phyloP scores from a whole-genome alignment of 2,888 invertebrate species.

The Cordylochernes scorpioides region DNA sequence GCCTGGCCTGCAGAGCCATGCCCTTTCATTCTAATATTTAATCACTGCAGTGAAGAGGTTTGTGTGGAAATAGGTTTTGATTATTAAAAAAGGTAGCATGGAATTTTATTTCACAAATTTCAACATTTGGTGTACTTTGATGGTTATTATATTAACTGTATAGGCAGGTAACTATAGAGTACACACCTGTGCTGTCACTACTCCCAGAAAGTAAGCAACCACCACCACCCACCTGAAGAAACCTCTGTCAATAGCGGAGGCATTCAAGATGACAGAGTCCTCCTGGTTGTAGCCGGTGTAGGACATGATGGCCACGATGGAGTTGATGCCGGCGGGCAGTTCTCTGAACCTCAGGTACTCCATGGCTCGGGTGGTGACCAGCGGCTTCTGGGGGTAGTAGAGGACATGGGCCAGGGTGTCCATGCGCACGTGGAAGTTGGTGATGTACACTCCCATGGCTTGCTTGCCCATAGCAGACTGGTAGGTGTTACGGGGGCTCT shows the following conservation, averaged over 20 bases:
- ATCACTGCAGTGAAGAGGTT: too few relatives aligned
- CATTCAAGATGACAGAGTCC: constrained; percentile 96
- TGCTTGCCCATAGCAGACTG: constrained; percentile 99
- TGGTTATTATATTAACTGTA: too few relatives aligned
- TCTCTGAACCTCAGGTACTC: constrained; percentile 60
- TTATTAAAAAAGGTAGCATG: too few relatives aligned
- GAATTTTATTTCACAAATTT: too few relatives aligned
- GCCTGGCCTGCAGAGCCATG: too few relatives aligned
- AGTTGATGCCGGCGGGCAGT: constrained; percentile 59
- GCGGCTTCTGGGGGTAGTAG: constrained; percentile 95
- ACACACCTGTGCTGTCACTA: too few relatives aligned
- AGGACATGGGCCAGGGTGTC: constrained; percentile 95
- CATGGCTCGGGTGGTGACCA: constrained; percentile 96
- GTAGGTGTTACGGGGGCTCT: constrained; percentile 97
- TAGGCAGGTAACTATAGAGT: too few relatives aligned
- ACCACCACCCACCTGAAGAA: constrained; percentile 82
- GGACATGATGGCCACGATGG: constrained; percentile 93
- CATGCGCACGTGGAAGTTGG: constrained; percentile 98
- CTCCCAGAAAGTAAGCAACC: too few relatives aligned
- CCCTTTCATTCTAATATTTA: too few relatives aligned
- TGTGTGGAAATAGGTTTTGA: too few relatives aligned
- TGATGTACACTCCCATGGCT: constrained; percentile 98
- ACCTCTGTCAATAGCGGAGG: constrained; percentile 90
- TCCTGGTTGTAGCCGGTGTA: constrained; percentile 99
- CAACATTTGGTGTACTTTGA: too few relatives aligned